Conservation (phyloP, 2,113 vertebrate genomes). For the Chrysemys picta region DNA sequence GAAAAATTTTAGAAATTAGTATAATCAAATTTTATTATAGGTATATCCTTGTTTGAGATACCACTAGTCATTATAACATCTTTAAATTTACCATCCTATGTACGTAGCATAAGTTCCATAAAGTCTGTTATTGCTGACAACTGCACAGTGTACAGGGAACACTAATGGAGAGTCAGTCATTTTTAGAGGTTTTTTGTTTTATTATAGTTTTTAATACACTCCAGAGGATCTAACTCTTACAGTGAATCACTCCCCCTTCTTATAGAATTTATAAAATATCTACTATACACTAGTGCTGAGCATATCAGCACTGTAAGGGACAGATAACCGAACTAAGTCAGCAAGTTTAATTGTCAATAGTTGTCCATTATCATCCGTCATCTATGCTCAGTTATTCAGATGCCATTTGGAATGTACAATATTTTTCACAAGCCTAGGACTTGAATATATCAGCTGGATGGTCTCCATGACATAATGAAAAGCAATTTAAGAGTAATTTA, state of each 20-base stretch:
- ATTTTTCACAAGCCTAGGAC: slow-evolving; percentile 49
- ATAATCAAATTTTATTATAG: neutral
- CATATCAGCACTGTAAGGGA: neutral
- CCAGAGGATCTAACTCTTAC: neutral
- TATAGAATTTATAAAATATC: neutral
- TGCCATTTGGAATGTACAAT: slow-evolving; percentile 61
- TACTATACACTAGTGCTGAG: neutral
- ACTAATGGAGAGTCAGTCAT: neutral
- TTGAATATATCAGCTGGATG: slow-evolving; percentile 64
- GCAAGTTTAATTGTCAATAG: slow-evolving; percentile 42
- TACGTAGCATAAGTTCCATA: neutral
- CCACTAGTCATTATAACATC: neutral
- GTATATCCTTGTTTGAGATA: neutral
- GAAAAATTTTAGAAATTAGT: neutral
- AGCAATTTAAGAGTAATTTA: slow-evolving; percentile 70
- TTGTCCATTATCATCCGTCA: slow-evolving; percentile 44
- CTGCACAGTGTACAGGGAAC: neutral
- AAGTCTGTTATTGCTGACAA: neutral
- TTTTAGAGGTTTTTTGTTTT: neutral
- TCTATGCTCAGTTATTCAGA: slow-evolving; percentile 17
- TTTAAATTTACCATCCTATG: neutral
- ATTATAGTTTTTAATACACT: neutral
- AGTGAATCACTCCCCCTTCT: neutral
- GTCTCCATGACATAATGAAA: slow-evolving; percentile 72
- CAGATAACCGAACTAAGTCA: slow-evolving; percentile 10